Percentiles rank a stretch among this genome's conserved stretches.
phyloP scores from a whole-genome alignment of 2,888 invertebrate species.

The Endotricha flammealis region DNA sequence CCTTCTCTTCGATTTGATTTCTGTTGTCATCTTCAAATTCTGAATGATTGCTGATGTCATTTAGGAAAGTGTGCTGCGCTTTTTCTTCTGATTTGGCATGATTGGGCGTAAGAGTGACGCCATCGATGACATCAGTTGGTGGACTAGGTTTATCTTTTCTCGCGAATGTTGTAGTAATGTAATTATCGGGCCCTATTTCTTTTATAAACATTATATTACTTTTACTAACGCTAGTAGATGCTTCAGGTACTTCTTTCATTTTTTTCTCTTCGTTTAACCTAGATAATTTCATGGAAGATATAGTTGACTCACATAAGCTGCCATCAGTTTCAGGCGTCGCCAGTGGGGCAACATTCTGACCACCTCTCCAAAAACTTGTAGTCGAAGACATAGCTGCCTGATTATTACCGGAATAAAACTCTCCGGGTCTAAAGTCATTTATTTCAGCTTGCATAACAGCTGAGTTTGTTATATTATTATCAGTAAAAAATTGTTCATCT shows the following conservation, averaged over 20 bases:
- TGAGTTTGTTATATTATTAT: slow-evolving; percentile 69
- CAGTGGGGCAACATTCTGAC: slow-evolving; percentile 74
- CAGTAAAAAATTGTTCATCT: slow-evolving; percentile 82
- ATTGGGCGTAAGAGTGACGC: slow-evolving; percentile 54
- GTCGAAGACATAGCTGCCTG: slow-evolving; percentile 57
- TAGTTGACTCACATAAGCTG: slow-evolving; percentile 75
- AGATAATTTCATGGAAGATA: slow-evolving; percentile 72
- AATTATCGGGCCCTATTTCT: slow-evolving; percentile 85
- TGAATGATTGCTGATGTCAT: slow-evolving; percentile 66
- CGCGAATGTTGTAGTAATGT: slow-evolving; percentile 82
- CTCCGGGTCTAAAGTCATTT: slow-evolving; percentile 70
- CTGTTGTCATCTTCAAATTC: slow-evolving; percentile 73
- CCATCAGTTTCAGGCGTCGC: slow-evolving; percentile 81
- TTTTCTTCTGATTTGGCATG: slow-evolving; percentile 69
- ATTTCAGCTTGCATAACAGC: slow-evolving; percentile 56
- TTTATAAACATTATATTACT: slow-evolving; percentile 80
- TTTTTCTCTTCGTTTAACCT: slow-evolving; percentile 65
- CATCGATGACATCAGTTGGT: slow-evolving; percentile 45
- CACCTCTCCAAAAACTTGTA: slow-evolving; percentile 59
- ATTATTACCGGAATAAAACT: slow-evolving; percentile 69
- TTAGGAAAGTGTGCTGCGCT: slow-evolving; percentile 66
- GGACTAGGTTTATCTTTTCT: slow-evolving; percentile 59
- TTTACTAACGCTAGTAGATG: slow-evolving; percentile 61
- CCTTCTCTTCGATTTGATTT: slow-evolving; percentile 72
- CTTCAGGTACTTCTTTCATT: slow-evolving; percentile 61